Evolutionary conservation across 1,140 invertebrate genomes (phyloP), one percentile per base, ranked within the genome.

Genomic region (Lucilia sericata): DNA sequence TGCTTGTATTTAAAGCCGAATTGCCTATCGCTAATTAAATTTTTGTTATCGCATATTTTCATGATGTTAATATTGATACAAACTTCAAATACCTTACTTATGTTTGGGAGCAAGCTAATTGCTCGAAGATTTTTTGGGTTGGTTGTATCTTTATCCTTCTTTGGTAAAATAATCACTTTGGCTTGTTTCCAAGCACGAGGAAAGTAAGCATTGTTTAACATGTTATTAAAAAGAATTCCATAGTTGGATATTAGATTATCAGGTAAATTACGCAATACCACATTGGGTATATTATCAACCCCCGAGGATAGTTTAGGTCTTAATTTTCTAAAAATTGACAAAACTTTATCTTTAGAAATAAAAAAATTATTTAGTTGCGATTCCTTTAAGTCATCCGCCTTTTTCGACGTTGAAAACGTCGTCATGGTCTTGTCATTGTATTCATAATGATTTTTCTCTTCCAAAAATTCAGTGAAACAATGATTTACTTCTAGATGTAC

Each of bases 11-110:
- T 60, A 60, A 60, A 60, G 17, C 51, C 51, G 51, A 55, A 55
- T 55, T 55, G 51, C 17, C 8, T 36, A 4, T 36, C 36, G 36
- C 36, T 36, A 3, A 36, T 10, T 55, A 55, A 55, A 12, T 30
- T 36, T 36, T 17, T 30, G 10, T 36, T n/a, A 17, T 42, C n/a
- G 42, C n/a, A 30, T n/a, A 78, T 36, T 13, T 78, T 78, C 13
- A 78, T 13, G 7, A 42, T 78, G 34, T 30, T 78, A 4, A 36
- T 36, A 36, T 36, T 36, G 36, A 36, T 36, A 17, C 34, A 25
- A 47, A 81, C 47, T 81, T 81, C 78, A 51, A 81, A 81, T 1
- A 78, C 75, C 19, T 78, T 78, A 30, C 75, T 78, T 17, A 78
- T 78, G 42, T 42, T 78, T n/a, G 78, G 42, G 19, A 51, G 47